Evolutionary conservation across 1,140 invertebrate genomes (phyloP).

Genomic region (Tetragonula clypearis): DNA sequence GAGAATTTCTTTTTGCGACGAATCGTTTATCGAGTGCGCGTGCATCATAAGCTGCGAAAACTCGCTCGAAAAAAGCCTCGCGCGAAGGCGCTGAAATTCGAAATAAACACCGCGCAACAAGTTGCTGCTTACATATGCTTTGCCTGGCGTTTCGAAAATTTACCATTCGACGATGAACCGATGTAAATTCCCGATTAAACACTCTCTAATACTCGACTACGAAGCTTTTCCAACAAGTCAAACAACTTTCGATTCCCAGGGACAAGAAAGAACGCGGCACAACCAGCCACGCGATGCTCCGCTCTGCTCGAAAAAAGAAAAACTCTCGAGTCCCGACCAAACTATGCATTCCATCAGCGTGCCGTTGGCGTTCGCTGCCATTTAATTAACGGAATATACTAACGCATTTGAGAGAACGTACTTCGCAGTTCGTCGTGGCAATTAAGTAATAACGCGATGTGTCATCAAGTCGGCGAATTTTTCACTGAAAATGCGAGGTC

Average conservation of each 20-base stretch:
- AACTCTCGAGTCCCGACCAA: not conserved
- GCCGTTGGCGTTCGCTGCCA: not conserved
- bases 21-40: not conserved
- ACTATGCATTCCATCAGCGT: not conserved
- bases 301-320: not conserved
- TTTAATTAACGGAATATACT: not conserved
- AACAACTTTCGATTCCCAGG: slow-evolving; percentile 21
- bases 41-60: not conserved
- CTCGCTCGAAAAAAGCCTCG: too few relatives aligned
- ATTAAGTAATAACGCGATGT: too few relatives aligned
- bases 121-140: slow-evolving; percentile 45
- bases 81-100: slow-evolving; percentile 1
- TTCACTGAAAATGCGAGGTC: too few relatives aligned
- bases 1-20: not conserved
- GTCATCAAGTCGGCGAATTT: too few relatives aligned
- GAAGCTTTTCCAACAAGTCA: slow-evolving; percentile 22
- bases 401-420: too few relatives aligned
- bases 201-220: slow-evolving; percentile 13
- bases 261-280: not conserved
- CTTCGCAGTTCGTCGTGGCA: too few relatives aligned
- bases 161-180: slow-evolving; percentile 13
- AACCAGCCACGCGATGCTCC: not conserved
- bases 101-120: slow-evolving; percentile 41
- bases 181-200: slow-evolving; percentile 43
- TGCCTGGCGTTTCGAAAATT: slow-evolving; percentile 30